A percentile compares a stretch with the other conserved stretches of the same genome.
phyloP scores from a whole-genome alignment of 1,140 invertebrate genomes.

The Neocloeon triangulifer region DNA sequence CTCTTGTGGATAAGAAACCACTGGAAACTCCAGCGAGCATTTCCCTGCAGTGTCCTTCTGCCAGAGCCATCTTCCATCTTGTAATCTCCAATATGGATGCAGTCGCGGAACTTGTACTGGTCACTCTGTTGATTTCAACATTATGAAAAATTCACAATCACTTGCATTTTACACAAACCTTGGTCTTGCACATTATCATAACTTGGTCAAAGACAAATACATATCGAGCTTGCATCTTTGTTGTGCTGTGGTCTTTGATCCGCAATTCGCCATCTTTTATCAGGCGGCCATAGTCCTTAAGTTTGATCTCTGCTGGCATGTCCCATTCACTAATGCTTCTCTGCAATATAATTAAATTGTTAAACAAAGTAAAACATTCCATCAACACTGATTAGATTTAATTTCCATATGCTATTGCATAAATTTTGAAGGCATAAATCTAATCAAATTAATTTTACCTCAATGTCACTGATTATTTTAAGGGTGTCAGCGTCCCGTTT shows the following conservation, averaged over 20 bases:
- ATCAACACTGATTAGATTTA: no score
- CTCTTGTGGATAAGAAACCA: constrained; percentile 67
- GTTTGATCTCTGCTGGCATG: constrained; percentile 48
- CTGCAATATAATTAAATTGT: no score
- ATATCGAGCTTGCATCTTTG: constrained; percentile 59
- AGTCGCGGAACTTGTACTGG: constrained; percentile 78
- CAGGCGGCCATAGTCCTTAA: constrained; percentile 74
- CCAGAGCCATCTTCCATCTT: constrained; percentile 55
- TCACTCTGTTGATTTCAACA: constrained; percentile 38
- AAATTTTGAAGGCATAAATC: no score
- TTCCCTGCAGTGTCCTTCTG: constrained; percentile 32
- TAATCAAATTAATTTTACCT: constrained; percentile 24
- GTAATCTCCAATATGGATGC: constrained; percentile 63
- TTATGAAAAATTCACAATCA: constrained; percentile 3
- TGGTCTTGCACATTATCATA: constrained; percentile 81
- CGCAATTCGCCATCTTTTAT: constrained; percentile 83
- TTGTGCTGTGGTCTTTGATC: constrained; percentile 76
- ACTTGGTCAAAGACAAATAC: constrained; percentile 95
- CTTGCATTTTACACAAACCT: no score
- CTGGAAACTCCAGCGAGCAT: constrained; percentile 53
- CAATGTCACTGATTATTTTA: constrained; percentile 73
- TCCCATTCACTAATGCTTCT: constrained; percentile 60
- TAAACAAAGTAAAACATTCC: no score
- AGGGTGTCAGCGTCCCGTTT: constrained; percentile 87
- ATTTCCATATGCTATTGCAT: no score